phyloP scores from a whole-genome alignment of 2,797 vertebrate genomes.

The Tenualosa thibaudeaui region DNA sequence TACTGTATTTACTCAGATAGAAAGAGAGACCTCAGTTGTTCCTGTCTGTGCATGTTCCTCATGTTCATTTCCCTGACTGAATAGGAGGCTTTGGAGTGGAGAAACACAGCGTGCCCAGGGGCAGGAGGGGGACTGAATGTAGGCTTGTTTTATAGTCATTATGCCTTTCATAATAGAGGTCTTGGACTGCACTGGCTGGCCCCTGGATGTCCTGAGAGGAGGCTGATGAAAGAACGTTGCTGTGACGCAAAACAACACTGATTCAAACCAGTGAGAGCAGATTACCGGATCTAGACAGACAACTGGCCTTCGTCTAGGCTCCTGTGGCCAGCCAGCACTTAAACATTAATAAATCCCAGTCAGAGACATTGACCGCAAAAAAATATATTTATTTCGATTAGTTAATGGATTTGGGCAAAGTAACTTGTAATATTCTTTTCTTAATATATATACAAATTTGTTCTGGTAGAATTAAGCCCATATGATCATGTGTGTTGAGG shows the following conservation, averaged over 20 bases:
- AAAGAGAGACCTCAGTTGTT: not conserved
- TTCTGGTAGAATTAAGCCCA: not conserved
- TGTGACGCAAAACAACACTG: slow-evolving; percentile 51
- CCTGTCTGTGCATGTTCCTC: not conserved
- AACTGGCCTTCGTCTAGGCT: not conserved
- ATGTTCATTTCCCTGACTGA: slow-evolving; percentile 43
- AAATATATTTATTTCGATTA: not conserved
- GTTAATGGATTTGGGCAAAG: not conserved
- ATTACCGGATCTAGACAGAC: slow-evolving; percentile 50
- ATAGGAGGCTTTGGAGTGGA: slow-evolving; percentile 57
- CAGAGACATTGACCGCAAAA: slow-evolving; percentile 21
- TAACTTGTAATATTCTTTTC: not conserved
- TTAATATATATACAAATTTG: not conserved
- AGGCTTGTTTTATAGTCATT: slow-evolving; percentile 63
- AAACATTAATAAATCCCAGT: slow-evolving; percentile 21
- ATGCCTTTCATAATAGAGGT: slow-evolving; percentile 58
- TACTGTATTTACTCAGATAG: not conserved
- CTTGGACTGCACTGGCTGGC: slow-evolving; percentile 52
- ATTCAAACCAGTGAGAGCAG: slow-evolving; percentile 40
- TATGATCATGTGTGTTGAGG: not conserved
- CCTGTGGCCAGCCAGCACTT: not conserved
- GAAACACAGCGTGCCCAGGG: slow-evolving; percentile 58
- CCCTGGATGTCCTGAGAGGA: slow-evolving; percentile 32
- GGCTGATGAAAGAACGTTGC: slow-evolving; percentile 49
- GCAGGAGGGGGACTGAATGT: slow-evolving; percentile 54